A percentile compares a stretch with the other conserved stretches of the same genome.
phyloP scores from a whole-genome alignment of 2,888 invertebrate species.

The Cybosia mesomella region DNA sequence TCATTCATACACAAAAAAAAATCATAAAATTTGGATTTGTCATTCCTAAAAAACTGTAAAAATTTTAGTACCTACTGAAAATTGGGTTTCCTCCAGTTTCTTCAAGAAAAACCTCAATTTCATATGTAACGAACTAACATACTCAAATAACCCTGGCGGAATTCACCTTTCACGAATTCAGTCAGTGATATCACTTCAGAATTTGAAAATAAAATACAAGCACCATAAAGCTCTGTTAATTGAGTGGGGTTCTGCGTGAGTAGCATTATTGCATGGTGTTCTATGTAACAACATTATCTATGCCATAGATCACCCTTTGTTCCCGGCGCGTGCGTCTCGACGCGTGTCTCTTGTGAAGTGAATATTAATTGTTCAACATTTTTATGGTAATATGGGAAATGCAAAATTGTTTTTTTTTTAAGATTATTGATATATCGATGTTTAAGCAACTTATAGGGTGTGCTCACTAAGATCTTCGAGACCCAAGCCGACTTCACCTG shows the following conservation, averaged over 20 bases:
- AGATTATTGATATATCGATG: not conserved
- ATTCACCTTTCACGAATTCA: no score
- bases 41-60: no score
- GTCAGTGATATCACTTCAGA: not conserved
- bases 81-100: no score
- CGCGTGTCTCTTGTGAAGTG: constrained; percentile 20
- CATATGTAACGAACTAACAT: no score
- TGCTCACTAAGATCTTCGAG: no score
- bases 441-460: not conserved
- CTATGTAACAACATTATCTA: constrained; percentile 55
- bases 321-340: constrained; percentile 24
- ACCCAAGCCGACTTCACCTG: no score
- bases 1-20: no score
- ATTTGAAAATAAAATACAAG: constrained; percentile 1
- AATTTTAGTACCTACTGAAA: no score
- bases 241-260: constrained; percentile 49
- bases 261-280: constrained; percentile 56
- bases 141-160: no score
- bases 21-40: no score
- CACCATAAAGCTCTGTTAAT: constrained; percentile 39
- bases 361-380: constrained; percentile 22
- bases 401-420: constrained; percentile 5
- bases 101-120: no score
- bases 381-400: constrained; percentile 21
- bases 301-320: constrained; percentile 48